Conservation (phyloP, 2,113 vertebrate genomes). For the Argyrosomus japonicus region DNA sequence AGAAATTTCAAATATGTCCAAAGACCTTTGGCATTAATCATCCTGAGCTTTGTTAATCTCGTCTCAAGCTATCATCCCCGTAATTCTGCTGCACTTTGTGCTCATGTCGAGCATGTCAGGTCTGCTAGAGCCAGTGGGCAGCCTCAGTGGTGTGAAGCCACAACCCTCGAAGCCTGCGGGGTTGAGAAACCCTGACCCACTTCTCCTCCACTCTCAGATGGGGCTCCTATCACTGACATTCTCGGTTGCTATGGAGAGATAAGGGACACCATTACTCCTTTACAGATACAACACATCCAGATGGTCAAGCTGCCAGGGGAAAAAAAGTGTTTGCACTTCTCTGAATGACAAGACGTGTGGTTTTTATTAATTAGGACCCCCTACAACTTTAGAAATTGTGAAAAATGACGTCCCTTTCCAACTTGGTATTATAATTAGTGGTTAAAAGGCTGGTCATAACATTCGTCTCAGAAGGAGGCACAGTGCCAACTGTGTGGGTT, state of each 20-base stretch:
- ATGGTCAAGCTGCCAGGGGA: constrained; percentile 54
- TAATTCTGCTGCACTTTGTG: background rate
- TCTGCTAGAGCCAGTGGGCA: constrained; percentile 22
- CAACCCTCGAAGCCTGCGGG: background rate
- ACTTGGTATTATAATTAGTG: constrained; percentile 41
- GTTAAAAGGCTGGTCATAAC: constrained; percentile 20
- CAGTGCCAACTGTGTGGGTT: background rate
- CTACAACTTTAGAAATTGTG: constrained; percentile 20
- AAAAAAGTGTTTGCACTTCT: constrained; percentile 34
- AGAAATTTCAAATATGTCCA: constrained; percentile 14
- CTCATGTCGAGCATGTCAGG: constrained; percentile 7
- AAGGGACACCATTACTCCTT: constrained; percentile 39
- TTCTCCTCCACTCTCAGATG: constrained; percentile 51
- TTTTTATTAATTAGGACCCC: constrained; percentile 49
- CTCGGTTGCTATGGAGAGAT: constrained; percentile 53
- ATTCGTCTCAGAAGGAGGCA: constrained; percentile 1
- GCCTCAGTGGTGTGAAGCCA: constrained; percentile 31
- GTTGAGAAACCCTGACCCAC: constrained; percentile 64
- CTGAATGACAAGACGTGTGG: constrained; percentile 18
- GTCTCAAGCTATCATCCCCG: background rate
- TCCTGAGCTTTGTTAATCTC: constrained; percentile 4
- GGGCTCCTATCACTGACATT: constrained; percentile 55
- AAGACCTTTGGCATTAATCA: constrained; percentile 1
- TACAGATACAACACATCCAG: constrained; percentile 46
- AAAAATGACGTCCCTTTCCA: constrained; percentile 1